Percentiles rank a stretch among this genome's conserved stretches.
These are phyloP conservation scores for Cliona cf. orientalis DNA, from an alignment of 37 sponge, comb jelly and placozoan genomes.

Conservation along the genomic window DNA sequence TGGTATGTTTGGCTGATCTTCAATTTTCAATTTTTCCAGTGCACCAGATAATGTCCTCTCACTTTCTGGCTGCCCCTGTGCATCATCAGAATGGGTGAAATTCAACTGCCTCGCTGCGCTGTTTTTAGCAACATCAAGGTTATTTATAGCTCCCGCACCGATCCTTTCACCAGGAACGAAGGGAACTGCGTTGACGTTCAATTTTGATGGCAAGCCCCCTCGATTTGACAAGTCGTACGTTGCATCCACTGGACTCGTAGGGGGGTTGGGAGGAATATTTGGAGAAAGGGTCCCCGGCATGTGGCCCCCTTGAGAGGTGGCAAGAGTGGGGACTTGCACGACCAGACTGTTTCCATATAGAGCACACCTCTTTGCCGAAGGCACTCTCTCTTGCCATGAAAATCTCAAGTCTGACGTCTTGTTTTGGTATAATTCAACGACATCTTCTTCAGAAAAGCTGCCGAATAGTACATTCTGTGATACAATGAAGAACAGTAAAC, in stretches of 20 bases:
- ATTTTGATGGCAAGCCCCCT: neutral
- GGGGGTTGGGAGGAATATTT: conserved; percentile 44
- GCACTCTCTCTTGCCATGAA: neutral
- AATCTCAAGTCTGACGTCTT: conserved; percentile 16
- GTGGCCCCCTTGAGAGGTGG: neutral
- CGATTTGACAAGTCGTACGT: neutral
- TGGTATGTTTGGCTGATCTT: no score
- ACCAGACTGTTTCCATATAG: no score
- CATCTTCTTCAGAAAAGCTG: conserved; percentile 43
- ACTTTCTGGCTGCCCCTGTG: no score
- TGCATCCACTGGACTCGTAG: conserved; percentile 32
- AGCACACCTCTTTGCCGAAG: no score
- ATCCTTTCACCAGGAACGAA: conserved; percentile 29
- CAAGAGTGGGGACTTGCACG: no score
- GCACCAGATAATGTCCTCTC: no score
- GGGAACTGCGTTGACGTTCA: conserved; percentile 50
- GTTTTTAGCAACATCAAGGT: no score
- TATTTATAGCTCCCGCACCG: no score
- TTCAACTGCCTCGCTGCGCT: no score
- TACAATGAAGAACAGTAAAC: neutral
- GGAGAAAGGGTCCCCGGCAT: conserved; percentile 18
- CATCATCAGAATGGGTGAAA: no score
- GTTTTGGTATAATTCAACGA: conserved; percentile 11
- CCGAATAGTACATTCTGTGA: conserved; percentile 46
- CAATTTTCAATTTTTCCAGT: neutral